Evolutionary conservation across 2,888 invertebrate species (phyloP).

Genomic region (Orthonevra nobilis): DNA sequence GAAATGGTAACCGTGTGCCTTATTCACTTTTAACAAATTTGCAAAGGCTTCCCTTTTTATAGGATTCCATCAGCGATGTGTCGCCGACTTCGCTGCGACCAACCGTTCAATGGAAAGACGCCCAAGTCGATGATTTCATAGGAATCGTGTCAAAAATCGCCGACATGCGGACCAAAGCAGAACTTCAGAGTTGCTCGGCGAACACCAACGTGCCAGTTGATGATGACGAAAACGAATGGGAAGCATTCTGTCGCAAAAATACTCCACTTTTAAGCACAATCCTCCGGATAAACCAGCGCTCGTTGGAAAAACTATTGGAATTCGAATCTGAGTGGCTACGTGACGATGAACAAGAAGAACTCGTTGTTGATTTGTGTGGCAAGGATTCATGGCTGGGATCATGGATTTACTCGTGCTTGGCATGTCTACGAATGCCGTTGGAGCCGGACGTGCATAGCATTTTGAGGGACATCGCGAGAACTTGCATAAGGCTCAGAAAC

Average conservation of each 20-base stretch:
- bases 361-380: conserved; percentile 72
- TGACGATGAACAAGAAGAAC: conserved; percentile 33
- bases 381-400: conserved; percentile 77
- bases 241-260: conserved; percentile 75
- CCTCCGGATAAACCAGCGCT: conserved; percentile 76
- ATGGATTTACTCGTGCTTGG: conserved; percentile 78
- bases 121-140: conserved; percentile 75
- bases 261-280: conserved; percentile 76
- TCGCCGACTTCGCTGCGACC: conserved; percentile 74
- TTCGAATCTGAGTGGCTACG: conserved; percentile 76
- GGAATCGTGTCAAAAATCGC: conserved; percentile 71
- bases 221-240: conserved; percentile 74
- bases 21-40: background rate
- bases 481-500: conserved; percentile 76
- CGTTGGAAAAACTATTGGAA: conserved; percentile 76
- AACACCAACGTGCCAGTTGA: conserved; percentile 72
- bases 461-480: conserved; percentile 77
- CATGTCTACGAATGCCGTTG: conserved; percentile 78
- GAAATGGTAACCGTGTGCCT: conserved; percentile 54
- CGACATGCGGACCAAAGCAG: conserved; percentile 35
- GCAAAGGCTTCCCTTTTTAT: background rate
- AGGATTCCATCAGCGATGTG: conserved; percentile 70
- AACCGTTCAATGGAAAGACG: conserved; percentile 77
- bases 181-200: conserved; percentile 60
- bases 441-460: conserved; percentile 78